Evolutionary conservation across 2,113 vertebrate species (phyloP), one percentile per base, ranked within the genome.

Genomic region (Apodemus speciosus): DNA sequence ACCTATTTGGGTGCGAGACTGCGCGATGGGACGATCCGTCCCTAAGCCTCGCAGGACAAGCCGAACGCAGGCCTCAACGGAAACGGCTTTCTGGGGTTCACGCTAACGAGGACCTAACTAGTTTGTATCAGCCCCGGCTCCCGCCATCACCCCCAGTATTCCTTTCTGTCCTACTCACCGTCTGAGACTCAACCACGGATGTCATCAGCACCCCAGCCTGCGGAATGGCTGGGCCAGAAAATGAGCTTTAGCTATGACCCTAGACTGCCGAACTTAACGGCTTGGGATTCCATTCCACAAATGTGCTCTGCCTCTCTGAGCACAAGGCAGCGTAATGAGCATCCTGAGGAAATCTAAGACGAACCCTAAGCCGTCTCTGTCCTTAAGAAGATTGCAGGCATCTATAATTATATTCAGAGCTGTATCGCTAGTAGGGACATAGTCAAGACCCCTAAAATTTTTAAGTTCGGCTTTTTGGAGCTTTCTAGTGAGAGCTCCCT

Each of bases 301-400:
- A 68, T 16, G 49, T 25, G 83, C 14, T 1, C 20, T 62, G 73
- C 73, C 11, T 46, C 71, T 62, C 92, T 2, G 88, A 49, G 66
- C 30, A 25, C 90, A n/a, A 43, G 77, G 40, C 76, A n/a, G 49
- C 2, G 35, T 35, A 0, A 68, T 6, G 90, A 96, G 30, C 89
- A 85, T 79, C 27, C 16, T 35, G 94, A 75, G 90, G 87, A 95
- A 93, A 89, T 87, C 90, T 3, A 95, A 93, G 72, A 83, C 35
- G 92, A 84, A 81, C 66, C 92, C 60, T 88, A 90, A 96, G 20
- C 90, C 49, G 2, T 60, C 60, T 30, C 89, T 87, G 92, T 69
- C 94, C 68, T 95, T 95, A 96, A 95, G 88, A 66, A 94, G 96
- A 96, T 95, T 90, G 95, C 86, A 71, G 30, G 62, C 92, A 23